Conservation (phyloP, 2,888 invertebrate genomes). For the Periphyllus acericola region DNA sequence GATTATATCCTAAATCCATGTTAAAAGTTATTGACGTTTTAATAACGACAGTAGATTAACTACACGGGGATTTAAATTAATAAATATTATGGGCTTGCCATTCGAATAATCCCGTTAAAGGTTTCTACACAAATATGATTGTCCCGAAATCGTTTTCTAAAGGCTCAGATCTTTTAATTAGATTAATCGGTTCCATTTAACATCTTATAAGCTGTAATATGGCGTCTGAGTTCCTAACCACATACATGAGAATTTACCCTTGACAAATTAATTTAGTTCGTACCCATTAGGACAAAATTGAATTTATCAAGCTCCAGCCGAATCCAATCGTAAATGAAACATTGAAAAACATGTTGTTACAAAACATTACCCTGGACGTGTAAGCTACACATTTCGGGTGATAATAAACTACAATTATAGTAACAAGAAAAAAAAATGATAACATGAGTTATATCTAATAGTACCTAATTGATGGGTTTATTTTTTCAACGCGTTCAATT, state of each 20-base stretch:
- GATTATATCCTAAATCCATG: neutral
- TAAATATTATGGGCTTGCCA: conserved; percentile 6
- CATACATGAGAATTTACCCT: neutral
- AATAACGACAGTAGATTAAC: neutral
- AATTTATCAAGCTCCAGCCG: neutral
- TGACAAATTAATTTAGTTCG: neutral
- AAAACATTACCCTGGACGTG: neutral
- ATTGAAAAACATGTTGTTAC: neutral
- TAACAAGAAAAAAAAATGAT: neutral
- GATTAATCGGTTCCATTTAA: conserved; percentile 30
- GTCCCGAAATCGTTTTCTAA: neutral
- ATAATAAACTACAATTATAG: conserved; percentile 11
- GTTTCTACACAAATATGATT: neutral
- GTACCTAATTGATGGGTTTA: neutral
- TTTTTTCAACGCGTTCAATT: neutral
- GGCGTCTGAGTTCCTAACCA: conserved; percentile 4
- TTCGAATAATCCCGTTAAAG: neutral
- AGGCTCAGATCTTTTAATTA: conserved; percentile 12
- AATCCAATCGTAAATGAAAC: conserved; percentile 20
- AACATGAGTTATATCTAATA: neutral
- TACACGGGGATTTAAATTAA: neutral
- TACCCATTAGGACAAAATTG: conserved; percentile 9
- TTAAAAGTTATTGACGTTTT: conserved; percentile 1
- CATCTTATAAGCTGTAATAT: neutral
- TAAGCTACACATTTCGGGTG: neutral